These are phyloP conservation scores for Dasyprocta punctata DNA, from an alignment of 2,113 vertebrate genomes.

Conservation along the genomic window DNA sequence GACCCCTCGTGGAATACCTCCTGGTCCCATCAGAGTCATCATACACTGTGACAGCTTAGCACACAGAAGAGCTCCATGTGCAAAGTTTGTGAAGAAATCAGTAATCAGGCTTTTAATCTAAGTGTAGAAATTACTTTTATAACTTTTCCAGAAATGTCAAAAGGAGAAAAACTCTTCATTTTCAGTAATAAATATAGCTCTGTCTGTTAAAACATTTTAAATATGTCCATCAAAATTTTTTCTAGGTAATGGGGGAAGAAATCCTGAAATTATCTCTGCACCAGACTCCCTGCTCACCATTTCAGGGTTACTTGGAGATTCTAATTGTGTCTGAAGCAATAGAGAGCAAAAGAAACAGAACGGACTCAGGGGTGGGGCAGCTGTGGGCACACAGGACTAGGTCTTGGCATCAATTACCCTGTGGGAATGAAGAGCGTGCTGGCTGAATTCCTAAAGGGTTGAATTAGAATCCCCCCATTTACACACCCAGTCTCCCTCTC, in stretches of 20 bases:
- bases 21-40: not conserved
- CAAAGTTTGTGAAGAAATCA: not conserved
- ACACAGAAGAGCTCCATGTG: not conserved
- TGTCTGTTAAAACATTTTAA: not conserved
- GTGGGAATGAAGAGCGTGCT: not conserved
- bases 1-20: not conserved
- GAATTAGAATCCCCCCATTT: not conserved
- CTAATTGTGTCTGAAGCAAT: not conserved
- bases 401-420: not conserved
- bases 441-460: not conserved
- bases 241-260: not conserved
- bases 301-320: not conserved
- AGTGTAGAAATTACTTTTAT: not conserved
- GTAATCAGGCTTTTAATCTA: not conserved
- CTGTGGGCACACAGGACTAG: not conserved
- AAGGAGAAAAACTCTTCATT: not conserved
- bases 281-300: not conserved
- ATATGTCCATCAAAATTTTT: not conserved
- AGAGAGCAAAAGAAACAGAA: not conserved
- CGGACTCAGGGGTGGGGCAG: not conserved
- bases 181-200: not conserved
- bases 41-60: fast-evolving
- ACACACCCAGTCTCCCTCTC: not conserved
- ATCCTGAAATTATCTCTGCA: not conserved
- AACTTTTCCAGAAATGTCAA: not conserved